Conservation (phyloP, 2,797 vertebrate species). For the Apogon hyalosoma region DNA sequence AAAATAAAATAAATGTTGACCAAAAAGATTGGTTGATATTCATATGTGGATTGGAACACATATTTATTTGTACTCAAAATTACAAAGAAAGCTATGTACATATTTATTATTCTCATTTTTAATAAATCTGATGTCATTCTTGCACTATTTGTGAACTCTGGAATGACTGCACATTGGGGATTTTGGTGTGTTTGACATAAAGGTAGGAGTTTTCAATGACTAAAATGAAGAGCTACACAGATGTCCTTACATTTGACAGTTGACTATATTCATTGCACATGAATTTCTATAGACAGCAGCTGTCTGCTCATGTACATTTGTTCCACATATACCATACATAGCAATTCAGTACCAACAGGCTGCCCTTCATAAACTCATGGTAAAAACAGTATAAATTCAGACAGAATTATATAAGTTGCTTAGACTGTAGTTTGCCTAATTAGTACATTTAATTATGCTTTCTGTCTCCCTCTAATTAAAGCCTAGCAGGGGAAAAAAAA, state of each 20-base stretch:
- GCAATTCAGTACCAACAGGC: slow-evolving; percentile 47
- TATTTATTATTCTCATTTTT: too few relatives aligned
- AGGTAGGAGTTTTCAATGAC: slow-evolving; percentile 32
- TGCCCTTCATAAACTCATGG: slow-evolving; percentile 31
- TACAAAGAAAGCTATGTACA: too few relatives aligned
- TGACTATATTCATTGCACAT: slow-evolving; percentile 62
- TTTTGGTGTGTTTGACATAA: slow-evolving; percentile 43
- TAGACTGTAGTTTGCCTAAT: slow-evolving; percentile 56
- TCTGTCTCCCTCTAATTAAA: slow-evolving; percentile 53
- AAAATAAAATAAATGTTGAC: slow-evolving; percentile 4
- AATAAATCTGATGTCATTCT: too few relatives aligned
- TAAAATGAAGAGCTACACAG: slow-evolving; percentile 54
- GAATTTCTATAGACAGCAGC: slow-evolving; percentile 64
- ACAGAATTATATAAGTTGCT: slow-evolving; percentile 44
- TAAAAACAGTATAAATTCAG: slow-evolving; percentile 31
- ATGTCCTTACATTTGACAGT: slow-evolving; percentile 64
- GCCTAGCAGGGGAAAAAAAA: slow-evolving; percentile 41
- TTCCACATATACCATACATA: slow-evolving; percentile 44
- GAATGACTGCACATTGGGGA: slow-evolving; percentile 22
- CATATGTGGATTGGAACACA: too few relatives aligned
- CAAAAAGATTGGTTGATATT: neutral
- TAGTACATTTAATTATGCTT: slow-evolving; percentile 55
- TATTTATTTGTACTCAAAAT: too few relatives aligned
- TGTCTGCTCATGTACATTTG: slow-evolving; percentile 60
- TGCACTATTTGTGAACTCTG: too few relatives aligned